These are phyloP conservation scores for Leuciscus waleckii DNA, from an alignment of 2,797 vertebrate genomes.

Conservation along the genomic window DNA sequence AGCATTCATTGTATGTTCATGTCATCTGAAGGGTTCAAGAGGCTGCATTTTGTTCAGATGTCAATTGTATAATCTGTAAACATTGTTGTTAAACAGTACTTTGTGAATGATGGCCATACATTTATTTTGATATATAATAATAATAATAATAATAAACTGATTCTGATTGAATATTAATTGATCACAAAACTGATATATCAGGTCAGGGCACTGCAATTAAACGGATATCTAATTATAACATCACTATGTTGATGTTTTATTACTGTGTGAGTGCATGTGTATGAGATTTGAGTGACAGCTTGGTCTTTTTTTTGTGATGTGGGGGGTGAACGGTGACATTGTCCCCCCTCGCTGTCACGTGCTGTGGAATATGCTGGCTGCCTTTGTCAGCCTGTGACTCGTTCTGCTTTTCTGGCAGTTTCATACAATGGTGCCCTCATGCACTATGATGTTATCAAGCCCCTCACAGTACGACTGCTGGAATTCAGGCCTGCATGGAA, in stretches of 20 bases:
- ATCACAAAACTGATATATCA: not conserved
- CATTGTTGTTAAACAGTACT: not conserved
- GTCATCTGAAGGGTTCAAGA: not conserved
- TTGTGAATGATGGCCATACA: not conserved
- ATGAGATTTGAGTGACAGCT: constrained; percentile 69
- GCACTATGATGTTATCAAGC: constrained; percentile 80
- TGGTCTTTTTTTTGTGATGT: constrained; percentile 72
- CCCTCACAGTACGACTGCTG: constrained; percentile 80
- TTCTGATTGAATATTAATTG: not conserved
- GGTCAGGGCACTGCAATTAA: not conserved
- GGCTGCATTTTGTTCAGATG: not conserved
- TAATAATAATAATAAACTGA: not conserved
- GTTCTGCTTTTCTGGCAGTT: constrained; percentile 88
- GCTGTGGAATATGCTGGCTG: constrained; percentile 85
- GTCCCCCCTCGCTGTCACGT: constrained; percentile 75
- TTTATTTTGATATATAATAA: not conserved
- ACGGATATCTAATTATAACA: no score
- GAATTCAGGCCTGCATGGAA: constrained; percentile 78
- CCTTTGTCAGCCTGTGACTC: constrained; percentile 79
- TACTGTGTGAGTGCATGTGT: constrained; percentile 53
- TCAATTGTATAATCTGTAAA: not conserved
- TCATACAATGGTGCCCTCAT: constrained; percentile 84
- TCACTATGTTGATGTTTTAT: not conserved
- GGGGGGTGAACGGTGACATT: constrained; percentile 77
- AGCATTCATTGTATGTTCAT: not conserved